phyloP scores from a whole-genome alignment of 2,113 vertebrate genomes.

The Cygnus buccinator region DNA sequence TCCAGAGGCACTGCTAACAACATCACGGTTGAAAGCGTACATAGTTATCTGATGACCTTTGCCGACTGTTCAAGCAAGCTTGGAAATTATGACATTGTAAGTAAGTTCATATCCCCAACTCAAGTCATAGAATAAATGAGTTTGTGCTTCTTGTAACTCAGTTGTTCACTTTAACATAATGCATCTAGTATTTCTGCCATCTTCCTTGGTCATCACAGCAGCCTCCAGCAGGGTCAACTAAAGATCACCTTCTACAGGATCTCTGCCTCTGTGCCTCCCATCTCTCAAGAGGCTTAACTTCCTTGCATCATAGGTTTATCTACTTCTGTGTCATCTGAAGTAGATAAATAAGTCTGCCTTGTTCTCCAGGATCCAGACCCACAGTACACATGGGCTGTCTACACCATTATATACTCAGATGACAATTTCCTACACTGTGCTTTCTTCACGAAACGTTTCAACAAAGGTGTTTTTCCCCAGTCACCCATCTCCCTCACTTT shows the following conservation, averaged over 20 bases:
- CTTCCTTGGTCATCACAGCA: neutral
- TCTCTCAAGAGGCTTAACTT: neutral
- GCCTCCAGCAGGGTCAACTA: neutral
- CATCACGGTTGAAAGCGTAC: fast-evolving
- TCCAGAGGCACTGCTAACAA: neutral
- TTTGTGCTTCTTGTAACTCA: neutral
- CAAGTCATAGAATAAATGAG: neutral
- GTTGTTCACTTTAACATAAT: neutral
- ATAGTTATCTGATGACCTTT: neutral
- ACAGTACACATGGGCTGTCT: neutral
- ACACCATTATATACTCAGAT: neutral
- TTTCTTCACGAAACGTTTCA: neutral
- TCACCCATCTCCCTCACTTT: neutral
- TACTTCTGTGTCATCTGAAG: neutral
- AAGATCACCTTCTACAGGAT: neutral
- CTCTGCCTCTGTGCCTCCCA: neutral
- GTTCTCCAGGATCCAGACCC: neutral
- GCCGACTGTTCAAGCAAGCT: neutral
- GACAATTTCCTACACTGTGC: neutral
- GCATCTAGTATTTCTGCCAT: neutral
- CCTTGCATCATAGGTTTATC: neutral
- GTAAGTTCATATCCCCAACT: neutral
- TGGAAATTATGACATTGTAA: neutral
- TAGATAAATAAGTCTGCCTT: neutral
- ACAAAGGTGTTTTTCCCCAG: neutral